Conservation (phyloP, 2,888 invertebrate genomes). For the Carabus problematicus region DNA sequence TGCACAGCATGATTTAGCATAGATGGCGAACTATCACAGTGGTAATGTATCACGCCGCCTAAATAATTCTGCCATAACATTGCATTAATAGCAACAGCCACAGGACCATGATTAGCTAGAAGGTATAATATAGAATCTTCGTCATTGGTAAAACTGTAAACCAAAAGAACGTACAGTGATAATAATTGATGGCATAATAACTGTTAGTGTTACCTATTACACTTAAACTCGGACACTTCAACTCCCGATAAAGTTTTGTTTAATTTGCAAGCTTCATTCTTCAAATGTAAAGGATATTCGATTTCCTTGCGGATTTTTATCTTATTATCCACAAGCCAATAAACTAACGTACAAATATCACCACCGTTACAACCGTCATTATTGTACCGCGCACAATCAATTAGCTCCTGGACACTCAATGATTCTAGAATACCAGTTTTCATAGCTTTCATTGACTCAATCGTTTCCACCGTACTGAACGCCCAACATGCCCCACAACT, state of each 20-base stretch:
- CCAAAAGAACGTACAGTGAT: too few relatives aligned
- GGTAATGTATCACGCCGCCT: conserved; percentile 82
- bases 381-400: conserved; percentile 79
- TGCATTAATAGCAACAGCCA: conserved; percentile 83
- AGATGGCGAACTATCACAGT: conserved; percentile 69
- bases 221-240: conserved; percentile 65
- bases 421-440: conserved; percentile 64
- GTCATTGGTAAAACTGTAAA: conserved; percentile 66
- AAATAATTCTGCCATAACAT: conserved; percentile 86
- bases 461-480: conserved; percentile 76
- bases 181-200: conserved; percentile 24
- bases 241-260: conserved; percentile 60
- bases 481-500: conserved; percentile 89
- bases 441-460: conserved; percentile 80
- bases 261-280: conserved; percentile 60
- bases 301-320: conserved; percentile 65
- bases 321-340: conserved; percentile 71
- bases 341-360: conserved; percentile 77
- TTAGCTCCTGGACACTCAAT: conserved; percentile 80
- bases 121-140: conserved; percentile 69
- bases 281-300: conserved; percentile 69
- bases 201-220: conserved; percentile 66
- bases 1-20: conserved; percentile 84
- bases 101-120: conserved; percentile 76
- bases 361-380: conserved; percentile 83